A percentile compares a stretch with the other conserved stretches of the same genome.
These are phyloP conservation scores for Oedothorax gibbosus DNA, from an alignment of 1,140 invertebrate species.

Conservation along the genomic window DNA sequence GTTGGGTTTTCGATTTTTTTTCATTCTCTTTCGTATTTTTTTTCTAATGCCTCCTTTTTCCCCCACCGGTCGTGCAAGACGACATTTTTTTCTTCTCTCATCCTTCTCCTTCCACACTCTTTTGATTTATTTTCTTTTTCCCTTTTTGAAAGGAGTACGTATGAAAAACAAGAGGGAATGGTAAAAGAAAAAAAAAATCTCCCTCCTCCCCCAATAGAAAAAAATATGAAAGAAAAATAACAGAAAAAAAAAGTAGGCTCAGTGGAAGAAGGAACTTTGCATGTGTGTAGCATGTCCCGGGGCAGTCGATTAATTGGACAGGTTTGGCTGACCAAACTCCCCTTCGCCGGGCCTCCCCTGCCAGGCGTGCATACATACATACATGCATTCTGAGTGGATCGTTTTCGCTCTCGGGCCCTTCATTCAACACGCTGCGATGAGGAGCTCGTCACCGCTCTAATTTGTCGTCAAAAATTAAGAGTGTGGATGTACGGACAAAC, in stretches of 20 bases:
- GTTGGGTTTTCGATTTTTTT: constrained; percentile 25
- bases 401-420: constrained; percentile 27
- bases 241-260: background rate
- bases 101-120: background rate
- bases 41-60: constrained; percentile 22
- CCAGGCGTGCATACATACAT: constrained; percentile 33
- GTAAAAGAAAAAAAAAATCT: background rate
- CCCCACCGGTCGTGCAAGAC: constrained; percentile 52
- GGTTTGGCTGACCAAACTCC: constrained; percentile 60
- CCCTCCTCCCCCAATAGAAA: constrained; percentile 27
- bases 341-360: constrained; percentile 45
- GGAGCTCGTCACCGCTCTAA: constrained; percentile 14
- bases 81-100: constrained; percentile 35
- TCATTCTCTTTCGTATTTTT: constrained; percentile 31
- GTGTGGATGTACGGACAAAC: constrained; percentile 21
- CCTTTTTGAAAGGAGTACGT: constrained; percentile 8
- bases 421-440: constrained; percentile 39
- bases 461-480: constrained; percentile 4
- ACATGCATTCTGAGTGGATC: constrained; percentile 49
- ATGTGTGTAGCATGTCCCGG: constrained; percentile 53
- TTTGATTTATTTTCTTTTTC: constrained; percentile 35
- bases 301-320: constrained; percentile 60
- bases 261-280: constrained; percentile 47
- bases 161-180: background rate
- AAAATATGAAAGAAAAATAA: constrained; percentile 11